Evolutionary conservation across 2,113 vertebrate genomes (phyloP), one percentile per base, ranked within the genome.

Genomic region (Neogobius melanostomus): DNA sequence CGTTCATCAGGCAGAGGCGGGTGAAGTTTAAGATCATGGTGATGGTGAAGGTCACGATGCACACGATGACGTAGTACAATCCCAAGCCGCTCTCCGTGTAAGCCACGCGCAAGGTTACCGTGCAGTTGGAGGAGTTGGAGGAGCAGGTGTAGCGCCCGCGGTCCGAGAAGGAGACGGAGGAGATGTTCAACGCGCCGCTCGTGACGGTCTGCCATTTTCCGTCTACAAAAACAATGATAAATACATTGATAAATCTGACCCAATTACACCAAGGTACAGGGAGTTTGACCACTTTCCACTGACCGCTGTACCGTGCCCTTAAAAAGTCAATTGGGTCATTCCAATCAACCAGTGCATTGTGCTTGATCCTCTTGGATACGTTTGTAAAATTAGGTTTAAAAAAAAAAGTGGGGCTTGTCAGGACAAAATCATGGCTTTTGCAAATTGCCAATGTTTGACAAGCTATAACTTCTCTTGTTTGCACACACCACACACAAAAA

Each of bases 1-100:
- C 95, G 92, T 94, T 95, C 91, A 99, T 95, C 96, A 98, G 95
- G 87, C 95, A 97, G 67, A 99, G 91, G 0, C 95, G 94, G 0
- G 96, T 92, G 66, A 96, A 92, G 68, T 98, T 98, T 52, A 99
- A 80, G 83, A 96, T 88, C 72, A 98, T 93, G 56, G 93, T 96
- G 91, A 98, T 91, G 6, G 93, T 87, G 72, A 99, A 99, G 81
- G 97, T 85, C 68, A 95, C 86, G 51, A 98, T 90, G 91, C 97
- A 99, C 63, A 98, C 94, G 3, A 94, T 79, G 87, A 99, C 93
- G 65, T 93, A 99, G 90, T 97, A 97, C 54, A 96, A 70, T 36
- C 97, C 95, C 91, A 98, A 92, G 76, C 97, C 95, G 59, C 96
- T 95, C 0, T 93, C 84, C 4, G 91, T 95, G 92, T 96, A 94